Evolutionary conservation across 2,113 vertebrate species (phyloP).

Genomic region (Chamaea fasciata): DNA sequence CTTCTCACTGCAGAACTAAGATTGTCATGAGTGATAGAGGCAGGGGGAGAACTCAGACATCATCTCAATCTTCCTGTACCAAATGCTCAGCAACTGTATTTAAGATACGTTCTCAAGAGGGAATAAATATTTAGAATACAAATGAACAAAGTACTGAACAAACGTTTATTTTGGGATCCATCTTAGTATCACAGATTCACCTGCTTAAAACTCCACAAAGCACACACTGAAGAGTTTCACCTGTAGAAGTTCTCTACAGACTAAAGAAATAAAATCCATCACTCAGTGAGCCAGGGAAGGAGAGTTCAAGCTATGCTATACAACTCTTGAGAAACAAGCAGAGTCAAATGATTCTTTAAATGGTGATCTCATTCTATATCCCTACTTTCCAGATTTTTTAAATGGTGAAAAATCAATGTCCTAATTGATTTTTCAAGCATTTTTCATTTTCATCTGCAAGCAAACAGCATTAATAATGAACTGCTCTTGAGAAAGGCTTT

Average conservation of each 20-base stretch:
- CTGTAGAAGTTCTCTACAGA: neutral
- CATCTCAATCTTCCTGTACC: neutral
- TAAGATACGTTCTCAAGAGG: neutral
- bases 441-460: slow-evolving; percentile 3
- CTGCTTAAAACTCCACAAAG: neutral
- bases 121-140: neutral
- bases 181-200: neutral
- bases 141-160: neutral
- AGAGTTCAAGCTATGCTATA: neutral
- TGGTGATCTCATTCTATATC: neutral
- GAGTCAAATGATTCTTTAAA: neutral
- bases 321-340: neutral
- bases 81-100: neutral
- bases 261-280: neutral
- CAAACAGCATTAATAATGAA: slow-evolving; percentile 24
- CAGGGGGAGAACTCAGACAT: neutral
- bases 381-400: neutral
- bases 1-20: neutral
- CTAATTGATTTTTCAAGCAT: slow-evolving; percentile 10
- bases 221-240: neutral
- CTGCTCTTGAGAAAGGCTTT: neutral
- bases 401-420: slow-evolving; percentile 19
- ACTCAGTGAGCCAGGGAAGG: neutral
- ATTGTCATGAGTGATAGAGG: neutral
- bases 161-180: neutral